Evolutionary conservation across 2,888 invertebrate species (phyloP), one percentile per base, ranked within the genome.

Genomic region (Perithous albicinctus): DNA sequence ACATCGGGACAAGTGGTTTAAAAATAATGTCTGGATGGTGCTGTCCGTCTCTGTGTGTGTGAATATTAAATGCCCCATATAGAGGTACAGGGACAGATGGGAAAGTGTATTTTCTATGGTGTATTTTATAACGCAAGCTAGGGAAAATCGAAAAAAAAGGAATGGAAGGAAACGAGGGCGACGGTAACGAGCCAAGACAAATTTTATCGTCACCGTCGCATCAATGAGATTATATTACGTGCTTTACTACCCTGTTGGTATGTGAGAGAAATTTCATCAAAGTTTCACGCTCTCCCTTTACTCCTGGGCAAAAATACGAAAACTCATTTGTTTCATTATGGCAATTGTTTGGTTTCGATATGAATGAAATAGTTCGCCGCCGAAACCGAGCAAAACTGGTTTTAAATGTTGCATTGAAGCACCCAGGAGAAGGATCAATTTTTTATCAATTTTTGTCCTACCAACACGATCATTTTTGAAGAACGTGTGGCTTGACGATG

Each of bases 151-250:
- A 54, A 38, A 15, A 20, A 54, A 20, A 69, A 66, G 35, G 56
- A 32, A 56, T 6, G 48, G 66, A 35, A 48, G 43, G 15, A 18
- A 85, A 59, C 7, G 32, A 59, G 64, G 66, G 59, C 64, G 70
- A 59, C 78, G 64, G 66, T 78, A 78, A 82, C 82, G 82, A 82
- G 78, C 78, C 75, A 82, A 78, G 82, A 75, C 66, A 78, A 78
- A 82, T 82, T 78, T 82, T 70, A 82, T 82, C 82, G 78, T 78
- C 82, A 78, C 70, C 78, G 64, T 75, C 43, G 66, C 82, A 46
- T 82, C 64, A 38, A 26, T 66, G 69, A 70, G 41, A 75, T 75
- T 32, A 43, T 35, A 78, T 66, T 66, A 15, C 32, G 46, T 64
- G 61, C 46, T 67, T 63, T 41, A 35, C 32, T 61, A 59, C 23